These are phyloP conservation scores for Saccostrea cuccullata DNA, from an alignment of 1,140 invertebrate genomes.

Conservation along the genomic window DNA sequence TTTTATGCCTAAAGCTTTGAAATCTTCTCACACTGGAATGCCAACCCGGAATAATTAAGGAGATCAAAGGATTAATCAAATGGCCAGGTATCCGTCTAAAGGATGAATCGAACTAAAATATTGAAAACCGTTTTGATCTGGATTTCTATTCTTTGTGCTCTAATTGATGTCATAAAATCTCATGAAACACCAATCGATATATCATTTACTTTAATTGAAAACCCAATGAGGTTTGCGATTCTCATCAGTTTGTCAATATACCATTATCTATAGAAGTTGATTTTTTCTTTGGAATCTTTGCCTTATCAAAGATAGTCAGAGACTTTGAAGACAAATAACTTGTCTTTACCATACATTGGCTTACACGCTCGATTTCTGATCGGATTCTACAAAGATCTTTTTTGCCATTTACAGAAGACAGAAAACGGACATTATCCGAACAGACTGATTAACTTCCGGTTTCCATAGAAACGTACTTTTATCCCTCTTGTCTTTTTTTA, in stretches of 20 bases:
- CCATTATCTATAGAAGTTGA: not conserved
- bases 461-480: not conserved
- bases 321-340: not conserved
- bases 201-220: slow-evolving; percentile 38
- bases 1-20: not conserved
- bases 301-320: not conserved
- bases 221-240: slow-evolving; percentile 6
- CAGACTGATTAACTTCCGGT: slow-evolving; percentile 30
- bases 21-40: not conserved
- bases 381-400: not conserved
- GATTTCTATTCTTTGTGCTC: not conserved
- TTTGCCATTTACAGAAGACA: not conserved
- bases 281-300: not conserved
- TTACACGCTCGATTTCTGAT: not conserved
- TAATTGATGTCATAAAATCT: slow-evolving; percentile 35
- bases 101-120: slow-evolving; percentile 11
- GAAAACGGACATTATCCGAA: not conserved
- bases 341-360: not conserved
- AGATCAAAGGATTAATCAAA: slow-evolving; percentile 33
- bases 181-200: not conserved
- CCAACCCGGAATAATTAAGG: slow-evolving; percentile 18
- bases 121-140: not conserved
- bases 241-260: not conserved
- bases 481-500: not conserved
- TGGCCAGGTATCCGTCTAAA: not conserved